Evolutionary conservation across 2,113 vertebrate genomes (phyloP), one percentile per base, ranked within the genome.

Genomic region (Silurus glanis): DNA sequence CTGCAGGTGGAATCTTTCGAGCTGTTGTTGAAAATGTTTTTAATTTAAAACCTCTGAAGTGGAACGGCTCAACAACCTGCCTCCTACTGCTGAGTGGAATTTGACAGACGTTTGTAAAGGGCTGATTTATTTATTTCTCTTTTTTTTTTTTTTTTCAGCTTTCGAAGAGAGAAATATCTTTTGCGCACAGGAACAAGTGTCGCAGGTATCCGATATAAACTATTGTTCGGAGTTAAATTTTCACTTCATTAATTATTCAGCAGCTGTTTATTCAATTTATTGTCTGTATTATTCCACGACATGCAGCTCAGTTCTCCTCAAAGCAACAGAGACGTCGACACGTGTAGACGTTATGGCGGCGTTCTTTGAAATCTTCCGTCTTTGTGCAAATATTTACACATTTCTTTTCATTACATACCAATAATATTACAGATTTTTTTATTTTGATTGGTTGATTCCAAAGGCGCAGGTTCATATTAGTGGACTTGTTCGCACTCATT

Each of bases 181-280:
- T 14, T 14, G 10, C 62, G 10, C 59, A 9, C 6, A 53, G 59
- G 59, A 85, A 55, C 79, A 49, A 16, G 9, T 86, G 51, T 76
- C 49, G 37, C 53, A 56, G 51, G 61, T 66, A 82, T 62, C 72
- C n/a, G 86, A 87, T 82, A 47, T 87, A 59, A 37, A 37, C 37
- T 37, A 37, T 37, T 83, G 69, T 72, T 59, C 55, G 79, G 88
- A 72, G 37, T 86, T 83, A 89, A 91, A 91, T 92, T 89, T 62
- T 87, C 79, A 80, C 16, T 85, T 84, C 74, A 84, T 93, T 56
- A 92, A 92, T 92, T 91, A 93, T 93, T 92, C 78, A 93, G 69
- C n/a, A 69, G 56, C 14, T 72, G 59, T 87, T 89, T 91, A 85
- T 93, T 90, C 92, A 92, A 94, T 90, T 87, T 90, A 91, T 71